Evolutionary conservation across 2,113 vertebrate species (phyloP).

Genomic region (Clupea harengus): DNA sequence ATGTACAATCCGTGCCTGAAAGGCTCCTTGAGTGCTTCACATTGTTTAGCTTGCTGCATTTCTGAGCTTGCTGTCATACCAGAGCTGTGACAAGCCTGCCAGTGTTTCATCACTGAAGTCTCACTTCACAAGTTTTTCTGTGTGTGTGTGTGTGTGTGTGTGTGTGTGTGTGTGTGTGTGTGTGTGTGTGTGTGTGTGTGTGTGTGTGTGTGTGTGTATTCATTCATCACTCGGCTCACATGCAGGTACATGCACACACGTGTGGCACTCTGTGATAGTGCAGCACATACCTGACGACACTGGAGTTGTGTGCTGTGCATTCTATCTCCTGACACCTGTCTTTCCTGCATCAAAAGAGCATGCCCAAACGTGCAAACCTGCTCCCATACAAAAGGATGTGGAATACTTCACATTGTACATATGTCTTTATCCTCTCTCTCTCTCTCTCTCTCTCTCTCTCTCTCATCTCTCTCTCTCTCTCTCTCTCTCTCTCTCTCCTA

Average conservation of each 20-base stretch:
- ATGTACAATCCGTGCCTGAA: neutral
- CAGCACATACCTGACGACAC: neutral
- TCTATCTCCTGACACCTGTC: neutral
- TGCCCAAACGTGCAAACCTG: too few relatives aligned
- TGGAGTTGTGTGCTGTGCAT: conserved; percentile 25
- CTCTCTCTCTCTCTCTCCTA: conserved; percentile 30
- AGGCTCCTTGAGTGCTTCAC: neutral
- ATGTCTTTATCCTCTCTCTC: neutral
- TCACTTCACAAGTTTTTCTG: neutral
- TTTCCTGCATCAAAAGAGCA: neutral
- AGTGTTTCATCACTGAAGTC: neutral
- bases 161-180: neutral
- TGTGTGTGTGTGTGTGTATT: neutral
- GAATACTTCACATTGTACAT: neutral
- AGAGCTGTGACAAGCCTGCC: neutral
- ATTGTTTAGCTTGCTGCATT: neutral
- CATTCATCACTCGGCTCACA: neutral
- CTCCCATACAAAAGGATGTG: neutral
- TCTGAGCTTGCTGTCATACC: neutral
- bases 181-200: neutral
- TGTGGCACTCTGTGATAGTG: conserved; percentile 26
- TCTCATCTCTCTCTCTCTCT: neutral
- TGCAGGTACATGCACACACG: neutral
- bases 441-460: neutral
- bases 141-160: neutral